Base-by-base conservation (phyloP, 2,888 invertebrate genomes). In the Malachius bipustulatus region DNA sequence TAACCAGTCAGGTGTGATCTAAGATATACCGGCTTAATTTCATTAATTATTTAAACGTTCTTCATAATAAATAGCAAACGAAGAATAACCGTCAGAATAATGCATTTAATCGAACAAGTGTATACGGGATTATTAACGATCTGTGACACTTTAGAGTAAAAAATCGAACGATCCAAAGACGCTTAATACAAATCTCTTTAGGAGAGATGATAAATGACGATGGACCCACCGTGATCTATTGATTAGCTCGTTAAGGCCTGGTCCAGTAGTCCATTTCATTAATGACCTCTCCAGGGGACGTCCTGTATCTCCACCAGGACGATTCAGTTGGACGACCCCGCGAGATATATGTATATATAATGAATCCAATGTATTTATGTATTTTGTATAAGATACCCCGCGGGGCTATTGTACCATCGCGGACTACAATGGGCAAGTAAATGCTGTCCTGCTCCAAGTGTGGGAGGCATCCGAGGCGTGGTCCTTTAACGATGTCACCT, bases 331-430 rank as follows among this genome's bases (percentile, higher is more conserved):
- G 58, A 61, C 55, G 37, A 44, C 51, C 56, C 49, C 48, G 50
- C 47, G 53, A 60, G 58, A 61, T 60, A 57, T 57, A 60, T 58
- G 58, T 60, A 56, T 57, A 58, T 59, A 60, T 62, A 62, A 62
- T 62, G 61, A 62, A 62, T 62, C 61, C 61, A 62, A 61, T 62
- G 60, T 62, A 62, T 62, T 60, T 62, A 62, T 62, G 61, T 62
- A 62, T 62, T 62, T 62, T 62, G 61, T 61, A 59, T 59, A 57
- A 55, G 61, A 56, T 57, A 58, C 55, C 62, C 62, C 57, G 61
- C 57, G 48, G 61, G 53, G 59, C 57, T 50, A 60, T 62, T 62
- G 62, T 62, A 59, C 57, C 6, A n/a, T 6, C 24, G n/a, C 55
- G 56, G 56, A 55, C 56, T 51, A 57, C 57, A 59, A 57, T 56